Evolutionary conservation across 2,113 vertebrate genomes (phyloP).

Genomic region (Thamnophis sirtalis): DNA sequence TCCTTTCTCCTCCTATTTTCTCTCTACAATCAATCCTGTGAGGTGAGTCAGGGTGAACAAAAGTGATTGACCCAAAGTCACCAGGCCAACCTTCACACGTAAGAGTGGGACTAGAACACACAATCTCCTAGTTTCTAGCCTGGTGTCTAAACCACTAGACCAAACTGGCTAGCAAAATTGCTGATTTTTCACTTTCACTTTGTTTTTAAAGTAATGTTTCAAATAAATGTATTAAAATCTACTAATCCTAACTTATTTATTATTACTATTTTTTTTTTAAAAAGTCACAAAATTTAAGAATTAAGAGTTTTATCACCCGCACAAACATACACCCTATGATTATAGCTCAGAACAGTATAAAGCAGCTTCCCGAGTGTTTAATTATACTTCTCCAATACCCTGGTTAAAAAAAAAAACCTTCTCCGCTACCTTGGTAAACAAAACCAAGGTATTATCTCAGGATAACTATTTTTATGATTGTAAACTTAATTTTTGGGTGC

Average conservation of each 20-base stretch:
- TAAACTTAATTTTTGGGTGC: background rate
- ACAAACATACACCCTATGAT: background rate
- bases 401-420: background rate
- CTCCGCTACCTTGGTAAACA: constrained; percentile 6
- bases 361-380: background rate
- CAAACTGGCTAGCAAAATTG: background rate
- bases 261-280: background rate
- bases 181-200: background rate
- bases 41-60: background rate
- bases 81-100: background rate
- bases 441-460: constrained; percentile 15
- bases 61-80: background rate
- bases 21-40: background rate
- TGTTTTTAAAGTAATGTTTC: background rate
- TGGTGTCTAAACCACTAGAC: background rate
- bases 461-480: background rate
- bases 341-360: background rate
- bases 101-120: background rate
- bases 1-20: background rate
- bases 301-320: background rate
- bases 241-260: background rate
- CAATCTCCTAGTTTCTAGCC: background rate
- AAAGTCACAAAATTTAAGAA: background rate
- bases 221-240: background rate
- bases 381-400: background rate